Base-by-base conservation (phyloP, 1,140 invertebrate genomes). In the Apis mellifera region DNA sequence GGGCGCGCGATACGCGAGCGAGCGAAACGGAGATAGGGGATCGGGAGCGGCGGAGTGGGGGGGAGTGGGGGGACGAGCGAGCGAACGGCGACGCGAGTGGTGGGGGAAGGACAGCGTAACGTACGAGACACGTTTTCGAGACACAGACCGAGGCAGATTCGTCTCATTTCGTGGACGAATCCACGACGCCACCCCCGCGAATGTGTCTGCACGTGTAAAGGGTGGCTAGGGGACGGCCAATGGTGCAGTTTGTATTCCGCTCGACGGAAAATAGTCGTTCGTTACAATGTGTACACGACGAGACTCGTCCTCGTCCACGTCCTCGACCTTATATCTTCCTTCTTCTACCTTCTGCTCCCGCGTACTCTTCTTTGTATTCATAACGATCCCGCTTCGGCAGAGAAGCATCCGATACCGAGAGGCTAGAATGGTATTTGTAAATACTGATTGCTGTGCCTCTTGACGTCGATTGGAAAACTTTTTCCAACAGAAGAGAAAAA, bases 241-340 rank as follows among this genome's bases (percentile, higher is more conserved):
- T 89, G 87, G 87, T 86, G 87, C 89, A 89, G 90, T 91, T 91
- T 91, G 90, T 91, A 91, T 90, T 90, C 90, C 81, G 82, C 85
- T 82, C 83, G 76, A 76, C 78, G 78, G 86, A 88, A 90, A 90
- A 90, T 86, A 91, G 84, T 86, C 88, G 86, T 90, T 88, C 90
- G 86, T 91, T 90, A 91, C 85, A 86, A 66, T 72, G 76, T 82
- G 65, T 55, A 84, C 62, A 77, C 70, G n/a, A n/a, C 84, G 73
- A 83, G 81, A 87, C 73, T 83, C 76, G 32, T 78, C 78, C 52
- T 82, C 60, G 69, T 84, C 82, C 55, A 59, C 65, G 42, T 80
- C 23, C 70, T 80, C 64, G 59, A 62, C 50, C 57, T 69, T 68
- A 68, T 75, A 68, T 75, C 74, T 73, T 74, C 48, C 50, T 77